These are phyloP conservation scores for Ptilodon capucinus DNA, from an alignment of 2,888 invertebrate genomes.

Conservation along the genomic window DNA sequence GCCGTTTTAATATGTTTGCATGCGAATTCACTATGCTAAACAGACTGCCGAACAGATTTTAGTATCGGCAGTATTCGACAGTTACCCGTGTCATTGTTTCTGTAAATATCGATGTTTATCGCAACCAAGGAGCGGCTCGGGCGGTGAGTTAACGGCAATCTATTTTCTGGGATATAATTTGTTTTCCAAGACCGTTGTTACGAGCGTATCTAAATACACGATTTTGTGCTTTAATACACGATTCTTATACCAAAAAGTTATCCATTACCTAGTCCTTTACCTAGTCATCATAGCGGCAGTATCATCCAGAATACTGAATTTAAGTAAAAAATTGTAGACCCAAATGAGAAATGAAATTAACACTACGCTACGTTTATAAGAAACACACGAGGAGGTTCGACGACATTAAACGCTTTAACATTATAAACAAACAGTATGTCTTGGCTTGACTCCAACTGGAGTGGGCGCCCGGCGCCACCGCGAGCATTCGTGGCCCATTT, in stretches of 20 bases:
- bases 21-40: slow-evolving; percentile 27
- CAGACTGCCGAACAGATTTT: slow-evolving; percentile 6
- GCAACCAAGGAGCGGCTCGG: neutral
- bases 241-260: too few relatives aligned
- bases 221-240: too few relatives aligned
- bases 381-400: slow-evolving; percentile 20
- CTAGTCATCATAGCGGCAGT: too few relatives aligned
- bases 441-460: slow-evolving; percentile 71
- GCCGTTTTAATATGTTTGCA: slow-evolving; percentile 42
- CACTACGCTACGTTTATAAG: neutral
- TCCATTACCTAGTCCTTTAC: too few relatives aligned
- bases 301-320: neutral
- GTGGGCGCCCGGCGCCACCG: slow-evolving; percentile 70
- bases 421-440: slow-evolving; percentile 74
- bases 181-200: neutral
- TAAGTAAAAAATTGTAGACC: neutral
- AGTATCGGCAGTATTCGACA: slow-evolving; percentile 16
- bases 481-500: slow-evolving; percentile 46
- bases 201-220: neutral
- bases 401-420: slow-evolving; percentile 54
- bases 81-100: slow-evolving; percentile 13
- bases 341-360: neutral
- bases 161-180: neutral
- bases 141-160: neutral
- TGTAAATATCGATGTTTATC: slow-evolving; percentile 9